Base-by-base conservation (phyloP, 53 echinoderm and acorn worm genomes). In the Zoroaster sp. region DNA sequence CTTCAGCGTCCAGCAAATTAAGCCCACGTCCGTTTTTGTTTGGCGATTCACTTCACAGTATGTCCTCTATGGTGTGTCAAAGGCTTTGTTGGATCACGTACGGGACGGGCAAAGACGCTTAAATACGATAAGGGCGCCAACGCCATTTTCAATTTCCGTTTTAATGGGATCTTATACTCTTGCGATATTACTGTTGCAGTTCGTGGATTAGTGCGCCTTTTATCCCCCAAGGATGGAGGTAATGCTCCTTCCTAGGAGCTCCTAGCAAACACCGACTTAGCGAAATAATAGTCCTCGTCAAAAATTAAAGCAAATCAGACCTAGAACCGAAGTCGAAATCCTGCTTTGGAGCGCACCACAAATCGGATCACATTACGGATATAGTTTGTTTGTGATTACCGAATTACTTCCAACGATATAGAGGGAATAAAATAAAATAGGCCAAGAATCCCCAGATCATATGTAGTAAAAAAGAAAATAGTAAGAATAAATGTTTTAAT, bases 91-190 rank as follows among this genome's bases (percentile, higher is more conserved):
- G 63, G 63, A 59, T 25, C 63, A 59, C 63, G 63, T 59, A 59
- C 63, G 63, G 63, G 63, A 10, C 11, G 28, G n/a, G n/a, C n/a
- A n/a, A 28, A 39, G 74, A 37, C 38, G 23, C 23, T 74, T 23
- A 40, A 13, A 83, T n/a, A n/a, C n/a, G n/a, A 35, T 23, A 69
- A 35, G 43, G 85, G 85, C 71, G 85, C 85, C 85, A 51, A 69
- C 35, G 71, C 33, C 49, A 40, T 35, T 66, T 85, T 71, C 51
- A 85, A 69, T 71, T 70, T 35, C 71, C 20, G 37, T 14, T 17
- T 35, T 85, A 85, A 85, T 85, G 71, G 71, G 85, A 85, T 85
- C 44, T 4, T n/a, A n/a, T 17, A 67, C 44, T 44, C 41, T 40
- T 23, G 38, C 42, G n/a, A 66, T 30, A 63, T 32, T 32, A 82